A percentile compares a stretch with the other conserved stretches of the same genome.
These are phyloP conservation scores for Ciconia boyciana DNA, from an alignment of 2,113 vertebrate species.

Conservation along the genomic window DNA sequence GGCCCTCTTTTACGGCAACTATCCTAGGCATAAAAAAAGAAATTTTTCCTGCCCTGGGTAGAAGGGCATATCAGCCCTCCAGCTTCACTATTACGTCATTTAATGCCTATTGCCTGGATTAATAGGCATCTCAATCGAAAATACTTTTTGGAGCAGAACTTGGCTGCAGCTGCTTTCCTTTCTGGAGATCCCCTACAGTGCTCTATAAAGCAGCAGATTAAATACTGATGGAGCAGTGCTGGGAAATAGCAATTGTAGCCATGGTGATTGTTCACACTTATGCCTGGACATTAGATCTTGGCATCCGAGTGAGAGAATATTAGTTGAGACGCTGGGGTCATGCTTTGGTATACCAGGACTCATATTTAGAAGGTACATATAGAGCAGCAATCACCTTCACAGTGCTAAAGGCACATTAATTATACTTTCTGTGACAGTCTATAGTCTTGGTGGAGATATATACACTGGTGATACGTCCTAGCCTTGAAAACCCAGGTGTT, in stretches of 20 bases:
- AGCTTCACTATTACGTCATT: conserved; percentile 29
- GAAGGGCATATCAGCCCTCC: conserved; percentile 49
- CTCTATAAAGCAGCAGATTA: conserved; percentile 51
- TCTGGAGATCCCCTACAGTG: conserved; percentile 49
- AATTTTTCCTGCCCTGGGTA: not conserved
- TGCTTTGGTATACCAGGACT: not conserved
- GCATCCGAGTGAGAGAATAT: not conserved
- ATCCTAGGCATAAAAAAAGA: not conserved
- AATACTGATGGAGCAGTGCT: conserved; percentile 30
- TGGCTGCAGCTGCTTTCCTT: conserved; percentile 52
- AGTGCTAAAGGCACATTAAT: not conserved
- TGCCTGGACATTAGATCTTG: not conserved
- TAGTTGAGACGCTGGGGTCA: not conserved
- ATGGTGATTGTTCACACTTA: conserved; percentile 19
- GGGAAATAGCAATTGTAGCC: conserved; percentile 4
- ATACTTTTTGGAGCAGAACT: conserved; percentile 62
- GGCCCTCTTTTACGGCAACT: not conserved
- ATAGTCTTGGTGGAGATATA: not conserved
- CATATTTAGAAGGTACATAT: not conserved
- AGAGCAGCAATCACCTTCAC: not conserved
- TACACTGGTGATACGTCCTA: not conserved
- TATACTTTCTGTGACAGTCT: not conserved
- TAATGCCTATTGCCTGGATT: conserved; percentile 47
- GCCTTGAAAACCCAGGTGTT: not conserved
- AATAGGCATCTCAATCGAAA: conserved; percentile 39